phyloP scores from a whole-genome alignment of 35 echinoderm and acorn worm species.

The Ophiothrix spiculata region DNA sequence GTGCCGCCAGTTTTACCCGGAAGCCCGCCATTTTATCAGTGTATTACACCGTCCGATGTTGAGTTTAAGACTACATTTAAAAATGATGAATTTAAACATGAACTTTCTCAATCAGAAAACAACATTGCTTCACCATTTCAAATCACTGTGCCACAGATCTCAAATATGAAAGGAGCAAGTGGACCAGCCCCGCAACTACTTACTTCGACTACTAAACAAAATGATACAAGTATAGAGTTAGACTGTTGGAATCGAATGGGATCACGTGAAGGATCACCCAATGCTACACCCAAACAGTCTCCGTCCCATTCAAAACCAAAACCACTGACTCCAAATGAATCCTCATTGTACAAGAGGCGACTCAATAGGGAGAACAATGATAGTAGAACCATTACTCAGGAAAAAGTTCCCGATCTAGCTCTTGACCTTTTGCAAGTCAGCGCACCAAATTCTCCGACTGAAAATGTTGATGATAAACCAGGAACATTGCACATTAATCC shows the following conservation, averaged over 20 bases:
- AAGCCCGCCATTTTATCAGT: conserved; percentile 70
- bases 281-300: neutral
- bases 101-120: neutral
- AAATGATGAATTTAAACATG: neutral
- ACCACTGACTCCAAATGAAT: neutral
- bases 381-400: neutral
- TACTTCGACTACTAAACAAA: neutral
- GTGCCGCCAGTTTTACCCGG: conserved; percentile 64
- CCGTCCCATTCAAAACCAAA: neutral
- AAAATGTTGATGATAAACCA: neutral
- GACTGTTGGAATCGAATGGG: neutral
- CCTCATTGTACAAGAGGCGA: neutral
- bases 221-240: neutral
- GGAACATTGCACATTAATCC: neutral
- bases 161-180: neutral
- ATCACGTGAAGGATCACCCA: neutral
- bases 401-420: neutral
- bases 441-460: neutral
- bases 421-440: neutral
- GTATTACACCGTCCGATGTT: conserved; percentile 57
- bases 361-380: neutral
- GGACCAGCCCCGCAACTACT: neutral
- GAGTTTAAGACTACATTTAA: conserved; percentile 14
- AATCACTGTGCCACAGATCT: neutral
- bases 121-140: neutral